These are phyloP conservation scores for Camponotus fellah DNA, from an alignment of 2,888 invertebrate species.

Conservation along the genomic window DNA sequence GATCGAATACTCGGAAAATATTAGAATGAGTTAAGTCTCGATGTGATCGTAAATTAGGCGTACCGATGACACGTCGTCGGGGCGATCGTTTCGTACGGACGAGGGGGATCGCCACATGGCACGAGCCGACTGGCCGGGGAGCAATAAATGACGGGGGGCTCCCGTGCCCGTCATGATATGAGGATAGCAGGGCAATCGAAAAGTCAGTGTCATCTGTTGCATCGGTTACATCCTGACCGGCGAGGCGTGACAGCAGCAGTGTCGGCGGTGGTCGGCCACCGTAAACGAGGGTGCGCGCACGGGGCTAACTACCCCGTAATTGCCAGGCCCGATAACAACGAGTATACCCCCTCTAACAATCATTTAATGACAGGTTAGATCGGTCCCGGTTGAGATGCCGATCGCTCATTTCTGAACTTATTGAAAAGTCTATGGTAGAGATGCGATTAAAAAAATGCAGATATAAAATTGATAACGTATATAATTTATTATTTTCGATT, in stretches of 20 bases:
- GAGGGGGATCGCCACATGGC: constrained; percentile 79
- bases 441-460: neutral
- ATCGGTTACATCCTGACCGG: constrained; percentile 79
- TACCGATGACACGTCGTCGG: constrained; percentile 75
- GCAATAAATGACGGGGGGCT: constrained; percentile 65
- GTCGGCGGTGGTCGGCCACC: constrained; percentile 57
- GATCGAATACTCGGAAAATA: neutral
- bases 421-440: constrained; percentile 31
- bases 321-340: constrained; percentile 46
- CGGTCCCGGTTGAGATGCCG: constrained; percentile 2
- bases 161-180: constrained; percentile 66
- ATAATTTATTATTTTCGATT: neutral
- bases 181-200: constrained; percentile 69
- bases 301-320: constrained; percentile 72
- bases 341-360: constrained; percentile 45
- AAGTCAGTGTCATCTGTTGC: constrained; percentile 83
- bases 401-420: constrained; percentile 34
- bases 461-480: neutral
- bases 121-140: constrained; percentile 74
- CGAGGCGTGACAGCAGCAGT: constrained; percentile 71
- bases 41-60: constrained; percentile 75
- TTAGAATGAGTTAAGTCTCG: constrained; percentile 22
- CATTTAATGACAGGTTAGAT: constrained; percentile 56
- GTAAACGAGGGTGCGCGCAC: constrained; percentile 62
- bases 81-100: constrained; percentile 65